These are phyloP conservation scores for Thalassaphorura encarpata DNA, from an alignment of 1,140 invertebrate genomes.

Conservation along the genomic window DNA sequence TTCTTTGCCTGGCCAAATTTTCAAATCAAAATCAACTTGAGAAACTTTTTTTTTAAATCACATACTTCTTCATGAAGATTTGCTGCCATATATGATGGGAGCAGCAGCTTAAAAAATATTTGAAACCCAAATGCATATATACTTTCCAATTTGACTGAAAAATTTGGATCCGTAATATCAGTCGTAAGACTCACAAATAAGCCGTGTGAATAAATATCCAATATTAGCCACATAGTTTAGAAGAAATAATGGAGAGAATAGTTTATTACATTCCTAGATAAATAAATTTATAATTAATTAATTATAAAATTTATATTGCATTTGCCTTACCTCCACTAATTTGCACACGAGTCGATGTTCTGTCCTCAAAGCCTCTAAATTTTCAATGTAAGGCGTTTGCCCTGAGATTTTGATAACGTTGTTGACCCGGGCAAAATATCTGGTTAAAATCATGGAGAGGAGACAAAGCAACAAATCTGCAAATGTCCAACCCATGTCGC, in stretches of 20 bases:
- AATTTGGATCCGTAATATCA: constrained; percentile 5
- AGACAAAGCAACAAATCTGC: constrained; percentile 9
- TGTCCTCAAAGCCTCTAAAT: constrained; percentile 10
- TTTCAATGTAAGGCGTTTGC: neutral
- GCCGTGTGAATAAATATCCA: constrained; percentile 13
- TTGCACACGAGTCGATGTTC: constrained; percentile 13
- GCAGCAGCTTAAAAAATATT: constrained; percentile 14
- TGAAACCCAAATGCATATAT: constrained; percentile 15
- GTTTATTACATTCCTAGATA: constrained; percentile 14
- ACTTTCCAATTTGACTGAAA: constrained; percentile 11
- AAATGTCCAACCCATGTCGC: constrained; percentile 23
- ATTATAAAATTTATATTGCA: neutral
- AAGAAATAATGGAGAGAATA: constrained; percentile 18
- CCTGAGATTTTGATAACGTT: neutral
- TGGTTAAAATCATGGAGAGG: constrained; percentile 11
- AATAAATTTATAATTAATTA: constrained; percentile 2
- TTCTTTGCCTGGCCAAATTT: constrained; percentile 11
- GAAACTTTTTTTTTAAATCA: neutral
- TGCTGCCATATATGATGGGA: constrained; percentile 17
- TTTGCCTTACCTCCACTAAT: constrained; percentile 21
- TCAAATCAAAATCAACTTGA: no score
- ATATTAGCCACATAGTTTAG: constrained; percentile 18
- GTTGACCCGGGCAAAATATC: constrained; percentile 13
- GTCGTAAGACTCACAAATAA: constrained; percentile 10
- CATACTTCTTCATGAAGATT: constrained; percentile 15